phyloP scores from a whole-genome alignment of 2,113 vertebrate species.

The Muscicapa adusta region DNA sequence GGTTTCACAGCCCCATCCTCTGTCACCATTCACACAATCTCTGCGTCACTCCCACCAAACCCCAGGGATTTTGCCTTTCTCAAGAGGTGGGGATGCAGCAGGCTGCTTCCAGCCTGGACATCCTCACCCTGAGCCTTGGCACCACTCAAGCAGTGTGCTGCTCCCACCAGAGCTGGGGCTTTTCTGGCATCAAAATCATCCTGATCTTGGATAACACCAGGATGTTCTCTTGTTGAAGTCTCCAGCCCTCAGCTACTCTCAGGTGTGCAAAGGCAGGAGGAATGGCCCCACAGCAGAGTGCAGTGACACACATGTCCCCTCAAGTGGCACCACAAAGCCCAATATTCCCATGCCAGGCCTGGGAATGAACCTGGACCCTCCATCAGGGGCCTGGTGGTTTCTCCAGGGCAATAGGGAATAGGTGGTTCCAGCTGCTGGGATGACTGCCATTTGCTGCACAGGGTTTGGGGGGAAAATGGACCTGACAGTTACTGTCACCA shows the following conservation, averaged over 20 bases:
- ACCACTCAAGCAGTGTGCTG: not conserved
- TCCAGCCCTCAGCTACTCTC: not conserved
- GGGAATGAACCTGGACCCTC: not conserved
- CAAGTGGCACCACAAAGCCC: not conserved
- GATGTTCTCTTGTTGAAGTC: not conserved
- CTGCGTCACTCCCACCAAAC: not conserved
- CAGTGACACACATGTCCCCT: not conserved
- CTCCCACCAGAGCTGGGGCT: not conserved
- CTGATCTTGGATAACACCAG: not conserved
- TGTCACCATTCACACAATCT: not conserved
- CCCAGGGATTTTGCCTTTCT: not conserved
- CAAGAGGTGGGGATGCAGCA: not conserved
- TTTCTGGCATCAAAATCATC: not conserved
- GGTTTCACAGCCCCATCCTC: not conserved
- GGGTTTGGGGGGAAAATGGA: not conserved
- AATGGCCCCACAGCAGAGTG: not conserved
- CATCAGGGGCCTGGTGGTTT: not conserved
- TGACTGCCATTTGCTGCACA: not conserved
- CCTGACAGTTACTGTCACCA: not conserved
- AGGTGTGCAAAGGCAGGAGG: not conserved
- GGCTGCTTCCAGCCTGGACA: not conserved
- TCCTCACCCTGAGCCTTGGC: not conserved
- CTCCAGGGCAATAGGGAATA: not conserved
- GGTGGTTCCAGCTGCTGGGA: not conserved
- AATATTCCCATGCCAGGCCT: not conserved